phyloP scores from a whole-genome alignment of 2,113 vertebrate species.

The Triplophysa siluroides region DNA sequence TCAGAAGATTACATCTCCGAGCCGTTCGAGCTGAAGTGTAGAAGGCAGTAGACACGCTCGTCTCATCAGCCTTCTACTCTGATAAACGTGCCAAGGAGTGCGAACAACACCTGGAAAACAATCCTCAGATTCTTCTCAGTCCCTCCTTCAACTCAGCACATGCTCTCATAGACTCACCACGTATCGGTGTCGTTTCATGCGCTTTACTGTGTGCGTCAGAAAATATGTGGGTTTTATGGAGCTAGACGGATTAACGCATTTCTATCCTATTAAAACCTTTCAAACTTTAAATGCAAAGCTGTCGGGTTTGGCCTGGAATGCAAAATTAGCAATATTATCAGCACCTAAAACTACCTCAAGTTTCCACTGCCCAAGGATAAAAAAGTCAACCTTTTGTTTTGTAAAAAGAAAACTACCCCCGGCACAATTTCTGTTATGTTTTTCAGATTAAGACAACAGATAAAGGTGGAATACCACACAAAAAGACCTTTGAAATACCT shows the following conservation, averaged over 20 bases:
- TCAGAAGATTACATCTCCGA: slow-evolving; percentile 20
- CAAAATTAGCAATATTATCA: slow-evolving; percentile 12
- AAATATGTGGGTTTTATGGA: slow-evolving; percentile 33
- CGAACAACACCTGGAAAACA: slow-evolving; percentile 34
- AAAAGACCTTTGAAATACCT: slow-evolving; percentile 18
- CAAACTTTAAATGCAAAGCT: background rate
- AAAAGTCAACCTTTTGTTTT: background rate
- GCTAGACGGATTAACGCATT: slow-evolving; percentile 42
- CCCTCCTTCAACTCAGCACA: slow-evolving; percentile 15
- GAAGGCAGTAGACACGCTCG: slow-evolving; percentile 18
- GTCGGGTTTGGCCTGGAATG: slow-evolving; percentile 23
- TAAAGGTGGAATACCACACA: background rate
- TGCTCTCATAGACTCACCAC: slow-evolving; percentile 8
- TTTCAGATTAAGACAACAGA: background rate
- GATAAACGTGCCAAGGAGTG: slow-evolving; percentile 8
- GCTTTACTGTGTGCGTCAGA: background rate
- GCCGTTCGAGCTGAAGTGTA: background rate
- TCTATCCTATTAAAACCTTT: slow-evolving; percentile 48
- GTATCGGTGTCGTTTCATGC: slow-evolving; percentile 28
- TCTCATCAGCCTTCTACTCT: background rate
- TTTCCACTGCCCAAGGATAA: background rate
- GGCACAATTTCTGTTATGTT: background rate
- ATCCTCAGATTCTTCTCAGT: background rate
- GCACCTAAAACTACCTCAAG: background rate
- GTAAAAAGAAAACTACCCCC: background rate